A percentile compares a stretch with the other conserved stretches of the same genome.
These are phyloP conservation scores for Calcarius lapponicus DNA, from an alignment of 2,797 vertebrate species.

Conservation along the genomic window DNA sequence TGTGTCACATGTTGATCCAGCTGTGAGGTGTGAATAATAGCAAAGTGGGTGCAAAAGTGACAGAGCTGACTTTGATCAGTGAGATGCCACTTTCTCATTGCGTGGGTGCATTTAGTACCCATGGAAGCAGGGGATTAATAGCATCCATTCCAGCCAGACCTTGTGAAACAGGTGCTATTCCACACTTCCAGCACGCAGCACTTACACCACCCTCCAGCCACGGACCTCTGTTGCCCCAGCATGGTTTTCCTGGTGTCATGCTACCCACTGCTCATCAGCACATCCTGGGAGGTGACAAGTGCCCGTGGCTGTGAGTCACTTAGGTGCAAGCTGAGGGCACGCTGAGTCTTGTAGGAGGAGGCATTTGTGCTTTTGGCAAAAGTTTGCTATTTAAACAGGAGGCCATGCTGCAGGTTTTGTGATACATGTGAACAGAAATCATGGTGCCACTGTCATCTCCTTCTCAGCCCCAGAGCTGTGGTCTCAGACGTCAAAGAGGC, in stretches of 20 bases:
- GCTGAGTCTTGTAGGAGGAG: neutral
- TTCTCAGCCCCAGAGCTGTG: neutral
- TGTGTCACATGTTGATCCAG: neutral
- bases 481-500: neutral
- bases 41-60: neutral
- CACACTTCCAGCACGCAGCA: neutral
- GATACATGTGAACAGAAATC: neutral
- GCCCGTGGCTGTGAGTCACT: neutral
- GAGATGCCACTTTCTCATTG: neutral
- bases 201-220: neutral
- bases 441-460: neutral
- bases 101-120: neutral
- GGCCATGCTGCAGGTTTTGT: neutral
- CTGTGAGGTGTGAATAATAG: conserved; percentile 20
- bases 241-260: neutral
- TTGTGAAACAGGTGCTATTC: neutral
- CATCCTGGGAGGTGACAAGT: neutral
- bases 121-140: neutral
- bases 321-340: neutral
- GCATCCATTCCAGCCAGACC: conserved; percentile 16
- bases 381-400: conserved; percentile 13
- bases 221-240: neutral
- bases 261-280: neutral
- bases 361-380: conserved; percentile 1
- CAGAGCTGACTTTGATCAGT: neutral